Conservation (phyloP, 2,888 invertebrate species). For the Acleris sparsana region DNA sequence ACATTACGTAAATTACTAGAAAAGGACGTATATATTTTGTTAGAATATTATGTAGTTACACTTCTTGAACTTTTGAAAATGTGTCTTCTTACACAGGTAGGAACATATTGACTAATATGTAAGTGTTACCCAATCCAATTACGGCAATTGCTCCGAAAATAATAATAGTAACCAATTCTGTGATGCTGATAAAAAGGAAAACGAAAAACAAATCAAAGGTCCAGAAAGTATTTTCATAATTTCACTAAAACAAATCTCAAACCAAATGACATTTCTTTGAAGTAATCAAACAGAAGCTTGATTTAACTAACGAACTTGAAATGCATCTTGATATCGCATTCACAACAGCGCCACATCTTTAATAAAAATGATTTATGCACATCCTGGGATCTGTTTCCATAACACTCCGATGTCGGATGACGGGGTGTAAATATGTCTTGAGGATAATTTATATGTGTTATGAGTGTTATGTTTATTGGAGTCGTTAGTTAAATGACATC, state of each 20-base stretch:
- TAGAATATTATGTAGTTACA: background rate
- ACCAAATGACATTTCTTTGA: background rate
- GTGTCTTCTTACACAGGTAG: too few species aligned
- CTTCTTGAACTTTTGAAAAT: too few species aligned
- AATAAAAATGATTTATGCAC: conserved; percentile 24
- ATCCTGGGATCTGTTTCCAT: conserved; percentile 21
- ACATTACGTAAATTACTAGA: conserved; percentile 3
- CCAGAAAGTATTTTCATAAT: too few species aligned
- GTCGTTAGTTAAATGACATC: conserved; percentile 18
- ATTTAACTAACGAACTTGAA: background rate
- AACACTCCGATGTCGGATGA: conserved; percentile 16
- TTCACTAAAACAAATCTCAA: too few species aligned
- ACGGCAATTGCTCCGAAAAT: too few species aligned
- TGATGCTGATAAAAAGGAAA: too few species aligned
- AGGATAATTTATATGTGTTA: conserved; percentile 27
- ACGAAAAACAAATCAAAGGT: too few species aligned
- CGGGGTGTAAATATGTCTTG: conserved; percentile 14
- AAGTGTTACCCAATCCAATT: too few species aligned
- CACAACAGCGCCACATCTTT: background rate
- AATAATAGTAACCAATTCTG: too few species aligned
- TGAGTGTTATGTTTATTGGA: conserved; percentile 28
- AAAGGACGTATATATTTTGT: background rate
- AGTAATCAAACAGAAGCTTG: background rate
- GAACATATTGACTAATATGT: too few species aligned
- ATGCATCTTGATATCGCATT: background rate